Conservation (phyloP, 1,140 invertebrate genomes). For the Zaprionus nigranus region DNA sequence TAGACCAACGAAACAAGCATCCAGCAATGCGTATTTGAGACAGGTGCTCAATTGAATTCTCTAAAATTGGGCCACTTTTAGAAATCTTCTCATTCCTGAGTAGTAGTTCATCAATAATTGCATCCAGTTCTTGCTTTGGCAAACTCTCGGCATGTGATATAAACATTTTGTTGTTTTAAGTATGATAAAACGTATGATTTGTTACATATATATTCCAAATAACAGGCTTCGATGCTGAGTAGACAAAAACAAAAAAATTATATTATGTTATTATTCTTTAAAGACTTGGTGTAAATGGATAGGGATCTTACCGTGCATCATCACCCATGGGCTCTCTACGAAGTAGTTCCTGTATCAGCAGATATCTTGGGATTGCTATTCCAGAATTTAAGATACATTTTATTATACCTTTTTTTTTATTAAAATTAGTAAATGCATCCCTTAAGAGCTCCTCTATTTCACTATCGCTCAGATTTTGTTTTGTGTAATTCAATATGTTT, state of each 20-base stretch:
- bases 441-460: slow-evolving; percentile 20
- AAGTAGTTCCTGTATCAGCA: not conserved
- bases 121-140: not conserved
- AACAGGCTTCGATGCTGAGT: not conserved
- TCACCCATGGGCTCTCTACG: not conserved
- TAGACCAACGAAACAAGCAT: not conserved
- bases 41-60: not conserved
- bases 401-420: not conserved
- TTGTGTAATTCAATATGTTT: slow-evolving; percentile 34
- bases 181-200: too few relatives aligned
- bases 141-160: not conserved
- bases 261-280: not conserved
- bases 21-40: not conserved
- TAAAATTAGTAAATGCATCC: slow-evolving; percentile 6
- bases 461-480: not conserved
- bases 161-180: too few relatives aligned
- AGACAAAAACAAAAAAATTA: not conserved
- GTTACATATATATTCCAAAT: too few relatives aligned
- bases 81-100: not conserved
- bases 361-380: not conserved
- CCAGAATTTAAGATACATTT: too few relatives aligned
- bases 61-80: not conserved
- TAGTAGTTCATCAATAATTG: not conserved
- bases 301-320: not conserved
- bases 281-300: too few relatives aligned